phyloP scores from a whole-genome alignment of 2,113 vertebrate species.

The Bungarus multicinctus region DNA sequence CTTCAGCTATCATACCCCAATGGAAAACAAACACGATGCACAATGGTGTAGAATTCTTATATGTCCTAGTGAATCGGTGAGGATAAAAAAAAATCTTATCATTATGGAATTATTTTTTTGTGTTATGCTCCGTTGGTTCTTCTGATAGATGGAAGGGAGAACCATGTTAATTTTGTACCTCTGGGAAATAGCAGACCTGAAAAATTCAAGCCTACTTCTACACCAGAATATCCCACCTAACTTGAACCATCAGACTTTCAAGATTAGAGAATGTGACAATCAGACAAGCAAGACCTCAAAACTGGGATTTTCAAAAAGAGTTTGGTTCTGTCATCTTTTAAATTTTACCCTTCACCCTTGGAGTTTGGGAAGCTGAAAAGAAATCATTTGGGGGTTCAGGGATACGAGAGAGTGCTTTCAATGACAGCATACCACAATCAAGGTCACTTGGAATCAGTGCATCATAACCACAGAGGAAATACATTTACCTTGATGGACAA shows the following conservation, averaged over 20 bases:
- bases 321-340: neutral
- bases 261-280: neutral
- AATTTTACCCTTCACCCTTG: neutral
- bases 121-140: neutral
- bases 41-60: neutral
- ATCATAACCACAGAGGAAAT: neutral
- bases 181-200: neutral
- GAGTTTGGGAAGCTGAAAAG: neutral
- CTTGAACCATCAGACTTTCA: neutral
- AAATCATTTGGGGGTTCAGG: neutral
- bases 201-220: neutral
- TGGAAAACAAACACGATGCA: neutral
- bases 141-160: neutral
- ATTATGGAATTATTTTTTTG: neutral
- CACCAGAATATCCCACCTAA: neutral
- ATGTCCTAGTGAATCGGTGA: neutral
- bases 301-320: neutral
- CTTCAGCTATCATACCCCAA: neutral
- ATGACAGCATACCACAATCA: neutral
- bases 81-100: neutral
- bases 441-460: neutral
- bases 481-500: neutral
- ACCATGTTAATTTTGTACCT: neutral
- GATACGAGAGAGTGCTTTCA: neutral
- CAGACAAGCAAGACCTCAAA: neutral